Evolutionary conservation across 2,797 vertebrate species (phyloP), one percentile per base, ranked within the genome.

Genomic region (Oophaga sylvatica): DNA sequence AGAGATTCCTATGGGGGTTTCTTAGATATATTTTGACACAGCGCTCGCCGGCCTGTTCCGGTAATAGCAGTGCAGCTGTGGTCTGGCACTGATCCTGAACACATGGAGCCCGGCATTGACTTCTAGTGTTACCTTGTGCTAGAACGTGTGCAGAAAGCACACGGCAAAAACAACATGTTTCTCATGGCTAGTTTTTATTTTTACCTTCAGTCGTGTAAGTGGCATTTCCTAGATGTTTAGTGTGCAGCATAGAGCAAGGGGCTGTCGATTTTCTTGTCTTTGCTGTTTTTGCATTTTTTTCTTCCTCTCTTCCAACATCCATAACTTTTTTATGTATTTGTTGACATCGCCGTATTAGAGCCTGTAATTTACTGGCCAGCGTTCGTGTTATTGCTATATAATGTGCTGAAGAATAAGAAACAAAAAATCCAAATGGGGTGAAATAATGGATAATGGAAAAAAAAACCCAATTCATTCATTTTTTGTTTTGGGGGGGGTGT

Each of bases 51-150:
- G 29, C 35, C 6, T 17, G n/a, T 75, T 76, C 68, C 82, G 75
- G 75, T 84, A 84, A 75, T 75, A 60, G 82, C 31, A 84, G 16
- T 76, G 70, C 82, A 45, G 53, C 70, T 84, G 57, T 60, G 68
- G 67, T 76, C 60, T 84, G 82, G 70, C 82, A 62, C 17, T 13
- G 7, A 71, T 75, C 82, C 82, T 63, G 75, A 84, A 76, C 41
- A 62, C 31, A 62, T 26, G 31, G 31, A 57, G 29, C 15, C 26
- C 19, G 22, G 29, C 67, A 41, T 59, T 73, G 17, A 82, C 80
- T 68, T 65, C 45, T 29, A 17, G 31, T 9, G 31, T 15, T 71
- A 83, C 67, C 53, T 59, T 59, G 19, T 71, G 53, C 67, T 41
- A 35, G 35, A 84, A 11, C 26, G 60, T 73, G 82, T 83, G 65